Percentiles rank a stretch among this genome's conserved stretches.
These are phyloP conservation scores for Drosophila prostipennis DNA, from an alignment of 2,888 invertebrate genomes.

Conservation along the genomic window DNA sequence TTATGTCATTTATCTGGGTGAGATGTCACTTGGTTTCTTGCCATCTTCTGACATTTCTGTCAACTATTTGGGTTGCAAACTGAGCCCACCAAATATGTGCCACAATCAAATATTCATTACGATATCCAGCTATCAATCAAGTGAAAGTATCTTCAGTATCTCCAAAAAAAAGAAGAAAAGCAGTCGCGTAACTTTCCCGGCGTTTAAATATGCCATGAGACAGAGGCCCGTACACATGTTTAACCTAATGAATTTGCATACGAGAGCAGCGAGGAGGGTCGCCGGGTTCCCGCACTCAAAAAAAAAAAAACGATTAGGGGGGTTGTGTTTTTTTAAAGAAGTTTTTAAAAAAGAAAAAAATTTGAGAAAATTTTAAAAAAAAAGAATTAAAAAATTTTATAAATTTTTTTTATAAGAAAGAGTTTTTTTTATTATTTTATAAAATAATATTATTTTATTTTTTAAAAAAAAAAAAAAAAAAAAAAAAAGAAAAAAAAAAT, in stretches of 20 bases:
- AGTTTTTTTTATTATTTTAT: too few species aligned
- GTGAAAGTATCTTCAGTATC: background rate
- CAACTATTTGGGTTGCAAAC: constrained; percentile 33
- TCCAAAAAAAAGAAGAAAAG: background rate
- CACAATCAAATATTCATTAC: constrained; percentile 33
- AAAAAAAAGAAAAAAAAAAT: too few species aligned
- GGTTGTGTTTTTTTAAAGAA: too few species aligned
- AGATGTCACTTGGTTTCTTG: constrained; percentile 8
- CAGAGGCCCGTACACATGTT: constrained; percentile 32
- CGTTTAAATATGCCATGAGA: constrained; percentile 31
- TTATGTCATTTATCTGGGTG: constrained; percentile 56
- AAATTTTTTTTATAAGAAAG: too few species aligned
- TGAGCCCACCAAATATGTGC: background rate
- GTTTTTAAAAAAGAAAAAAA: too few species aligned
- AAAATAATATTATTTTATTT: too few species aligned
- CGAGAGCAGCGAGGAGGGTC: constrained; percentile 8
- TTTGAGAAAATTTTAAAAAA: too few species aligned
- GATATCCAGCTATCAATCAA: constrained; percentile 31
- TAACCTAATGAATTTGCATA: constrained; percentile 46
- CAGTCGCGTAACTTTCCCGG: constrained; percentile 11
- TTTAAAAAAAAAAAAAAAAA: too few species aligned
- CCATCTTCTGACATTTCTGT: constrained; percentile 43
- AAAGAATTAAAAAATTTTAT: too few species aligned
- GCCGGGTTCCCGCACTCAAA: background rate
- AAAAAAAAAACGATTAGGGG: too few species aligned